Percentiles rank a stretch among this genome's conserved stretches.
These are phyloP conservation scores for Neostethus bicornis DNA, from an alignment of 2,797 vertebrate genomes.

Conservation along the genomic window DNA sequence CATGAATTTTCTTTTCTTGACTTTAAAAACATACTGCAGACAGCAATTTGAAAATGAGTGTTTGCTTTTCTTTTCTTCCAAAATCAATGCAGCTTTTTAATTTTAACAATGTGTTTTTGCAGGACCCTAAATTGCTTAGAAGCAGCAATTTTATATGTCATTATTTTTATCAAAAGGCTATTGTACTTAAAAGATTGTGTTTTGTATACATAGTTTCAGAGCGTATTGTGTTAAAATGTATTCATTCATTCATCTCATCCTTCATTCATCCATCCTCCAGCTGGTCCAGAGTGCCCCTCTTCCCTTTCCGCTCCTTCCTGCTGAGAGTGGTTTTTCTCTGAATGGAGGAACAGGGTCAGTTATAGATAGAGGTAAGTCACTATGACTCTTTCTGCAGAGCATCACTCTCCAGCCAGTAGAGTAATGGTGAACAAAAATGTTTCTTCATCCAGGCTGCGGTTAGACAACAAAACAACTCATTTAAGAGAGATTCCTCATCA, in stretches of 20 bases:
- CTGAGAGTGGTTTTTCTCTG: conserved; percentile 48
- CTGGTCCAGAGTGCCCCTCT: conserved; percentile 52
- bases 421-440: not conserved
- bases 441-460: not conserved
- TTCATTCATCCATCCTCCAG: conserved; percentile 40
- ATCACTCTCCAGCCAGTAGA: not conserved
- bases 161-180: not conserved
- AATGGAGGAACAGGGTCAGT: conserved; percentile 49
- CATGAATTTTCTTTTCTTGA: too few species aligned
- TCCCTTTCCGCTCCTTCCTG: conserved; percentile 50
- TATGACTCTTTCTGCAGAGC: not conserved
- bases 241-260: conserved; percentile 33
- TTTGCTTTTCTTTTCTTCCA: not conserved
- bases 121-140: not conserved
- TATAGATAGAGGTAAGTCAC: conserved; percentile 69
- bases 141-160: not conserved
- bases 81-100: not conserved
- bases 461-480: not conserved
- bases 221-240: conserved; percentile 2
- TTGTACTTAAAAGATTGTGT: not conserved
- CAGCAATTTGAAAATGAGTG: not conserved
- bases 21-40: not conserved
- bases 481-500: not conserved
- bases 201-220: not conserved
- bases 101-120: not conserved